Percentiles rank a stretch among this genome's conserved stretches.
Conservation (phyloP, 2,113 vertebrate genomes). For the Dunckerocampus dactyliophorus region DNA sequence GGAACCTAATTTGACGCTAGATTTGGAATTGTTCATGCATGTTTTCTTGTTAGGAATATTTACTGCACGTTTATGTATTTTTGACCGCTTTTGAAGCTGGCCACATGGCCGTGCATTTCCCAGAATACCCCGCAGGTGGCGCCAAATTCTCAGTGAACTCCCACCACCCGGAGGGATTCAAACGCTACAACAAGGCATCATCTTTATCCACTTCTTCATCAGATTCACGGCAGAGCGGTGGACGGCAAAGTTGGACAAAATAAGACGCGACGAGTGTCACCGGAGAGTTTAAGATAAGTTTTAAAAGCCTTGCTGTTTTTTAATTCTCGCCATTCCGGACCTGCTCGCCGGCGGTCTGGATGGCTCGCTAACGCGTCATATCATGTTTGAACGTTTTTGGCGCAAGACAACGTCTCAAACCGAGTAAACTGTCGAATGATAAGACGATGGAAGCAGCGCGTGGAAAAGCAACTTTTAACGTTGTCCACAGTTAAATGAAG, state of each 20-base stretch:
- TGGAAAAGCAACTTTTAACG: background rate
- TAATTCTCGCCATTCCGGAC: background rate
- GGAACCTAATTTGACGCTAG: no score
- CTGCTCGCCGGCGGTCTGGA: no score
- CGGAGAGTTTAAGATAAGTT: background rate
- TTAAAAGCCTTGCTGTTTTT: background rate
- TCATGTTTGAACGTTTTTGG: background rate
- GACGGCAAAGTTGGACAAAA: conserved; percentile 32
- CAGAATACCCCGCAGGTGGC: conserved; percentile 42
- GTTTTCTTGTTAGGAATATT: no score
- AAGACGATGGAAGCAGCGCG: background rate
- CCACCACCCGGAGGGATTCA: background rate
- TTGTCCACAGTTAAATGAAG: background rate
- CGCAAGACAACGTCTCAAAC: background rate
- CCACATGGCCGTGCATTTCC: conserved; percentile 25
- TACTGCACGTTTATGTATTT: no score
- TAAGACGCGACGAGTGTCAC: background rate
- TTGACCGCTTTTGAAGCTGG: no score
- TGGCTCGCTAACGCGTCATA: background rate
- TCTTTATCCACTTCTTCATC: conserved; percentile 5
- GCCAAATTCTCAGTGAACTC: conserved; percentile 3
- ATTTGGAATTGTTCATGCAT: no score
- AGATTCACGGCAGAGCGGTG: background rate
- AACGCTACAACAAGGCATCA: conserved; percentile 9
- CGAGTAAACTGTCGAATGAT: background rate